Evolutionary conservation across 2,888 invertebrate species (phyloP).

Genomic region (Cephus rjabovi): DNA sequence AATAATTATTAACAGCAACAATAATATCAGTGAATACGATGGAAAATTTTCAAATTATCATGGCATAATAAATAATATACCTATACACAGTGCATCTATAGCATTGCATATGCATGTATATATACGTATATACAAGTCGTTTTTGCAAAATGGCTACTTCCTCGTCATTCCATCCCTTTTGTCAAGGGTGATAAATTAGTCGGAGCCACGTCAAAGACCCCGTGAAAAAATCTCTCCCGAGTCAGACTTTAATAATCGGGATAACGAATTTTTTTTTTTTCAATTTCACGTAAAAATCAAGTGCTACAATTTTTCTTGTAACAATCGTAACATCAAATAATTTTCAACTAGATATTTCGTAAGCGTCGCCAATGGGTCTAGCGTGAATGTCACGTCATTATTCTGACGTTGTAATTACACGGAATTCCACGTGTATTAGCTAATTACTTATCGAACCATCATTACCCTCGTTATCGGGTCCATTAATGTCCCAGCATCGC

Average conservation of each 20-base stretch:
- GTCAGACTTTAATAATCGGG: not conserved
- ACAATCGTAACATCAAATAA: not conserved
- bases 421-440: not conserved
- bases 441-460: not conserved
- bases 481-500: not conserved
- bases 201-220: constrained; percentile 41
- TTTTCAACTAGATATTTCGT: not conserved
- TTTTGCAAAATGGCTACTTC: constrained; percentile 37
- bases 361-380: not conserved
- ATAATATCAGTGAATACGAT: not conserved
- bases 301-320: not conserved
- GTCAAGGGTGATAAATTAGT: constrained; percentile 48
- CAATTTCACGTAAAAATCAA: not conserved
- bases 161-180: constrained; percentile 45
- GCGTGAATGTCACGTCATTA: not conserved
- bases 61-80: not conserved
- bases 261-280: not conserved
- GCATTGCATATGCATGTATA: not conserved
- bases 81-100: not conserved
- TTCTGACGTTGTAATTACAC: not conserved
- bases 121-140: constrained; percentile 13
- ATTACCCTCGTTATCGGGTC: not conserved
- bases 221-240: not conserved
- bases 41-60: not conserved
- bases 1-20: constrained; percentile 29